Evolutionary conservation across 2,888 invertebrate species (phyloP).

Genomic region (Cataglyphis rosenhaueri): DNA sequence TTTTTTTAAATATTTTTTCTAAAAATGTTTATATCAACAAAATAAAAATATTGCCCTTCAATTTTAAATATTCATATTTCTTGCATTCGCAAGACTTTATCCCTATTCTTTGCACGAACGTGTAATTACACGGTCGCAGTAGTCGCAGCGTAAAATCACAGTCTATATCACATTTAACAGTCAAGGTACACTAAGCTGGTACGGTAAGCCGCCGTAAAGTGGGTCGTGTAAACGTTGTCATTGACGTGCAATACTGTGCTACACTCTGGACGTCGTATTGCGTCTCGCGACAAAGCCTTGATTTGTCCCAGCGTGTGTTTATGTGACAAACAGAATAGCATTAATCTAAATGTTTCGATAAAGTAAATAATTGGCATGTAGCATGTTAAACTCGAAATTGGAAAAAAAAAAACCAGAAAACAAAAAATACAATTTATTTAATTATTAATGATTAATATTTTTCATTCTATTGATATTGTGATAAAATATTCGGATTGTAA

Average conservation of each 20-base stretch:
- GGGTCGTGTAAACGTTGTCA: slow-evolving; percentile 51
- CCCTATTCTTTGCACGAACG: not conserved
- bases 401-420: not conserved
- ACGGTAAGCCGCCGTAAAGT: slow-evolving; percentile 48
- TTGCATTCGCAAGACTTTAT: not conserved
- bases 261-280: slow-evolving; percentile 29
- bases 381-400: not conserved
- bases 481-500: not conserved
- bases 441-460: not conserved
- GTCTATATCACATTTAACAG: slow-evolving; percentile 44
- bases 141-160: slow-evolving; percentile 43
- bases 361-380: not conserved
- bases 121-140: slow-evolving; percentile 44
- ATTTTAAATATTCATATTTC: not conserved
- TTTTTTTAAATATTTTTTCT: not conserved
- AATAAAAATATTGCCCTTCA: not conserved
- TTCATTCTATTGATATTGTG: not conserved
- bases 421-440: not conserved
- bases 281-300: slow-evolving; percentile 41
- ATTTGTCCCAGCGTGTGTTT: slow-evolving; percentile 48
- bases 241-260: slow-evolving; percentile 50
- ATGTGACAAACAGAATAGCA: slow-evolving; percentile 22
- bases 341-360: not conserved
- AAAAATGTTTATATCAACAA: not conserved
- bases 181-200: slow-evolving; percentile 34